Evolutionary conservation across 2,888 invertebrate genomes (phyloP).

Genomic region (Sicus ferrugineus): DNA sequence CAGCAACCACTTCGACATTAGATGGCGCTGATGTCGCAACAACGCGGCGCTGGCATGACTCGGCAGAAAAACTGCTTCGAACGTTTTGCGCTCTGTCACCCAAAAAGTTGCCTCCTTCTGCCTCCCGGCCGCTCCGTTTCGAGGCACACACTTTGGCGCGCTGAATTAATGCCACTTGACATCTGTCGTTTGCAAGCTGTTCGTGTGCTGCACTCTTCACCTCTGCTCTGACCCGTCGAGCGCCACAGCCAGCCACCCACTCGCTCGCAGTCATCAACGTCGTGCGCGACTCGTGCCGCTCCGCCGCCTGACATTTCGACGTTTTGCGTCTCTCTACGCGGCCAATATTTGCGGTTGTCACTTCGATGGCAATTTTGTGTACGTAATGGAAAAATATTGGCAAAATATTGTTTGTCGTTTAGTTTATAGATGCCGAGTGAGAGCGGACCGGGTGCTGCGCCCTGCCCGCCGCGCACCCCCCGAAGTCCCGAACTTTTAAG

Average conservation of each 20-base stretch:
- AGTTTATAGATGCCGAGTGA: slow-evolving; percentile 17
- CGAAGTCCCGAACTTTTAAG: not conserved
- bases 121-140: not conserved
- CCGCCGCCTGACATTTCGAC: not conserved
- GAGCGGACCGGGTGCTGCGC: not conserved
- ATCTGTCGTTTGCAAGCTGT: slow-evolving; percentile 59
- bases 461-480: not conserved
- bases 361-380: slow-evolving; percentile 30
- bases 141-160: slow-evolving; percentile 51
- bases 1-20: slow-evolving; percentile 22
- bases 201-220: slow-evolving; percentile 17
- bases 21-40: slow-evolving; percentile 18
- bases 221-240: not conserved
- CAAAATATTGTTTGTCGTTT: slow-evolving; percentile 33
- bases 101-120: not conserved
- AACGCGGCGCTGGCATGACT: not conserved
- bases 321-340: not conserved
- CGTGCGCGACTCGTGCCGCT: not conserved
- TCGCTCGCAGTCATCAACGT: not conserved
- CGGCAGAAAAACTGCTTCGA: slow-evolving; percentile 1
- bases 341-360: slow-evolving; percentile 24
- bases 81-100: slow-evolving; percentile 12
- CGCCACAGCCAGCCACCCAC: not conserved
- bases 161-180: slow-evolving; percentile 60
- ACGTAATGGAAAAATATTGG: slow-evolving; percentile 32